Evolutionary conservation across 2,113 vertebrate species (phyloP), one percentile per base, ranked within the genome.

Genomic region (Zapornia atra): DNA sequence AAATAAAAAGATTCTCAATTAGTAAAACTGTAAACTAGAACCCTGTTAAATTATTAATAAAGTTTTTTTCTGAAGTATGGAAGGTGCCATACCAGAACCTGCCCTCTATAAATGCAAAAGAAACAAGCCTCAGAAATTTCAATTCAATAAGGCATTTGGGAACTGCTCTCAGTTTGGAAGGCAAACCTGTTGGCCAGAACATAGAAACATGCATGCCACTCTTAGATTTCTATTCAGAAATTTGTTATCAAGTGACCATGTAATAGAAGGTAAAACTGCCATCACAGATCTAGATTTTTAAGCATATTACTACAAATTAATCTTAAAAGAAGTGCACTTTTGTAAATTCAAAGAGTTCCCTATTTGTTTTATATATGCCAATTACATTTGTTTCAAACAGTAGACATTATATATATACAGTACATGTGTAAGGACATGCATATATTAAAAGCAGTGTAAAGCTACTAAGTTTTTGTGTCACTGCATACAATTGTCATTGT

Each of bases 61-160:
- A 40, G 21, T 73, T 96, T 92, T 97, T 78, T 97, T 78, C 56
- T 92, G 21, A 88, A 98, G 97, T 97, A 98, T 97, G 97, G 97
- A 98, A 98, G 97, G 97, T 95, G 94, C 16, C 90, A 96, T 77
- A 96, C 80, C 86, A 96, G 76, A 96, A 97, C 96, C 36, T 94
- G 86, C 84, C 80, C 89, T 97, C 90, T 94, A 91, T 84, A 96
- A 97, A 97, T 96, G 97, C 95, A 97, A 96, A 97, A 97, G 97
- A 97, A 97, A 98, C 97, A 97, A 98, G 97, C 94, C 80, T 97
- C 95, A 93, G 94, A 90, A 91, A 93, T 36, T 96, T 53, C 14
- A 13, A 59, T 82, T 70, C 59, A 86, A n/a, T n/a, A 86, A 88
- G 21, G 57, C 46, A 96, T 66, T 79, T 92, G 46, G 44, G 53